Evolutionary conservation across 2,113 vertebrate genomes (phyloP).

Genomic region (Planiliza haematocheilus): DNA sequence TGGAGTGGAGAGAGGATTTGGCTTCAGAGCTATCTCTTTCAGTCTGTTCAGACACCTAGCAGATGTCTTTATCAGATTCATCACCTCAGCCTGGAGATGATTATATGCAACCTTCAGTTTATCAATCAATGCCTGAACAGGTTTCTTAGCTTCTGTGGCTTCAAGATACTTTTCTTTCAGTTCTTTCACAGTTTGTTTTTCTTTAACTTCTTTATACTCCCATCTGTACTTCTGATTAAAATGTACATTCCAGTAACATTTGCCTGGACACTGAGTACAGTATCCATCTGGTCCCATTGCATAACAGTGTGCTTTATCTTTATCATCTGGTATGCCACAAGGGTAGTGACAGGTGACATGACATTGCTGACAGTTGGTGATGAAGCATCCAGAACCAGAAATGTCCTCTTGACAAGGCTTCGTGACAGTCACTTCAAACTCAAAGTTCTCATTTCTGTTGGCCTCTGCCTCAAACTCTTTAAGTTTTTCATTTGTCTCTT

Average conservation of each 20-base stretch:
- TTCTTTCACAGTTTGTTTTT: background rate
- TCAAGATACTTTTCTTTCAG: slow-evolving; percentile 25
- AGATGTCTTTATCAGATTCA: too few species aligned
- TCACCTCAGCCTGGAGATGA: too few species aligned
- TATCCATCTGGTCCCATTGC: slow-evolving; percentile 15
- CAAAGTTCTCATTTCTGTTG: slow-evolving; percentile 44
- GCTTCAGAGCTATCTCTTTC: slow-evolving; percentile 58
- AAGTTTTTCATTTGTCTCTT: too few species aligned
- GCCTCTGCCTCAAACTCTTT: slow-evolving; percentile 17
- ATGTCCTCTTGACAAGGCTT: background rate
- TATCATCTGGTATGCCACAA: slow-evolving; percentile 18
- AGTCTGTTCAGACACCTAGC: slow-evolving; percentile 37
- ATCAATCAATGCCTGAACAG: background rate
- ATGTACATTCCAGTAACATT: slow-evolving; percentile 52
- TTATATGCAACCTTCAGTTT: too few species aligned
- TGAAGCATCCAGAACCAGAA: background rate
- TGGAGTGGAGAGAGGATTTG: slow-evolving; percentile 55
- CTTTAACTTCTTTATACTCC: background rate
- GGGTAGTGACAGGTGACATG: slow-evolving; percentile 39
- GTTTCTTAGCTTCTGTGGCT: background rate
- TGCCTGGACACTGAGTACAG: slow-evolving; percentile 46
- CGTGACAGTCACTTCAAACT: background rate
- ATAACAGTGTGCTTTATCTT: accelerated
- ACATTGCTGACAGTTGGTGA: slow-evolving; percentile 61
- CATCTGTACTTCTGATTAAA: slow-evolving; percentile 47